Percentiles rank a stretch among this genome's conserved stretches.
phyloP scores from a whole-genome alignment of 2,797 vertebrate species.

The Cheirogaleus major region DNA sequence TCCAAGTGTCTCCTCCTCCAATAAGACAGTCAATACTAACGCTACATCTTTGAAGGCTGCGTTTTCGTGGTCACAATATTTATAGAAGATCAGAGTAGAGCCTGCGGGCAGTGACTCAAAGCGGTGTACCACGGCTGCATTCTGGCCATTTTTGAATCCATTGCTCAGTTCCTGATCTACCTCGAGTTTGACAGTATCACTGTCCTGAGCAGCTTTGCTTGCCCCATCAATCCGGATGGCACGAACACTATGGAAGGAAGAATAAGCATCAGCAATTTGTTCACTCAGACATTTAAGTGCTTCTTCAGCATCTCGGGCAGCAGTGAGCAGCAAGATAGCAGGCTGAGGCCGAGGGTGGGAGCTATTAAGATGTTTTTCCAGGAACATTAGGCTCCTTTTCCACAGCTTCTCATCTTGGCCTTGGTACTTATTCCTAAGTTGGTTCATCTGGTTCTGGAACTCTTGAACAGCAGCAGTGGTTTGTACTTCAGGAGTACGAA shows the following conservation, averaged over 20 bases:
- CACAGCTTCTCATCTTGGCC: slow-evolving; percentile 90
- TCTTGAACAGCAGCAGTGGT: slow-evolving; percentile 76
- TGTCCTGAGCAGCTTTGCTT: slow-evolving; percentile 85
- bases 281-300: slow-evolving; percentile 92
- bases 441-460: slow-evolving; percentile 83
- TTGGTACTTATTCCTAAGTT: slow-evolving; percentile 85
- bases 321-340: slow-evolving; percentile 92
- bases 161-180: slow-evolving; percentile 89
- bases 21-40: slow-evolving; percentile 92
- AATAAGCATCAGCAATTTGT: slow-evolving; percentile 89
- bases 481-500: slow-evolving; percentile 52
- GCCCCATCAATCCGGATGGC: slow-evolving; percentile 89
- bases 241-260: slow-evolving; percentile 87
- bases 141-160: slow-evolving; percentile 84
- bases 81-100: slow-evolving; percentile 96
- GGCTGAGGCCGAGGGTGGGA: slow-evolving; percentile 88
- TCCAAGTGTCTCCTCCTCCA: slow-evolving; percentile 86
- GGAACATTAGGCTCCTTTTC: slow-evolving; percentile 87
- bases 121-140: slow-evolving; percentile 87
- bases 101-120: slow-evolving; percentile 94
- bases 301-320: slow-evolving; percentile 88
- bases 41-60: slow-evolving; percentile 93
- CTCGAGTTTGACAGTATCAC: slow-evolving; percentile 90
- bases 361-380: slow-evolving; percentile 89
- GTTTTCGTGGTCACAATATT: slow-evolving; percentile 96